Conservation (phyloP, 2,888 invertebrate species). For the Spisula subtruncata region DNA sequence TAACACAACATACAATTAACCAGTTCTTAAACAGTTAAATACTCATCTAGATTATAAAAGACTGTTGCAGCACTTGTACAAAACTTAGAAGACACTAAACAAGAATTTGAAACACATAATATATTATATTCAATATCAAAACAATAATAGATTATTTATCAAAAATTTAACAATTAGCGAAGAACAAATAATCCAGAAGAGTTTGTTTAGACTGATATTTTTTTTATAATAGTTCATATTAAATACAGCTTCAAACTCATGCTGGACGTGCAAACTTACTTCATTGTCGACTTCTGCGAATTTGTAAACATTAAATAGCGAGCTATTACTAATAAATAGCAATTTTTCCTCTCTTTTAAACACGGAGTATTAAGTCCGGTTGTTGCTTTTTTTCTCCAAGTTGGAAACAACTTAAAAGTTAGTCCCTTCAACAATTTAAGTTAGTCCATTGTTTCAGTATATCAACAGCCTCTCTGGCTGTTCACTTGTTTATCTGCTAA, state of each 20-base stretch:
- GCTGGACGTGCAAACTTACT: constrained; percentile 14
- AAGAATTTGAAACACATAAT: too few species aligned
- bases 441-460: not conserved
- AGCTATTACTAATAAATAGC: constrained; percentile 2
- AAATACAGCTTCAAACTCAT: not conserved
- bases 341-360: not conserved
- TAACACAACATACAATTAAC: too few species aligned
- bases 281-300: constrained; percentile 2
- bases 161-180: not conserved
- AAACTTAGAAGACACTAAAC: too few species aligned
- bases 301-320: constrained; percentile 51
- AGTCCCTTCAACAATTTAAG: not conserved
- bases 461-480: not conserved
- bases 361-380: not conserved
- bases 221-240: not conserved
- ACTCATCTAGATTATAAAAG: too few species aligned
- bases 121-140: not conserved
- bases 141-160: not conserved
- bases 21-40: too few species aligned
- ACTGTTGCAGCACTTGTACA: too few species aligned
- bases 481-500: not conserved
- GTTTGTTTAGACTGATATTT: not conserved
- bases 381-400: not conserved
- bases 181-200: not conserved
- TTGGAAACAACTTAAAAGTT: not conserved